phyloP scores from a whole-genome alignment of 1,140 invertebrate species.

The Helicoverpa armigera region DNA sequence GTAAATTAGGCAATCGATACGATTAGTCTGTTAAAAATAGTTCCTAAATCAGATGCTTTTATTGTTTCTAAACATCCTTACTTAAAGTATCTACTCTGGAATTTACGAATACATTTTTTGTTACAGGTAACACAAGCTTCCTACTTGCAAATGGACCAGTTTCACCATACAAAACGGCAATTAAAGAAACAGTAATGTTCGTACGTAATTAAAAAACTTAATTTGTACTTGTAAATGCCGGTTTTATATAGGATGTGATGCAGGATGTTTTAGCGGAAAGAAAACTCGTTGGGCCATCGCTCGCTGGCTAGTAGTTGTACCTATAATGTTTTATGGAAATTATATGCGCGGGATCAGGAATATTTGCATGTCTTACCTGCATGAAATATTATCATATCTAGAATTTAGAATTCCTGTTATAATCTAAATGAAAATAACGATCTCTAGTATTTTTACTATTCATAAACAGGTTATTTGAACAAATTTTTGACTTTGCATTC shows the following conservation, averaged over 20 bases:
- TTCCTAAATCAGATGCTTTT: too few species aligned
- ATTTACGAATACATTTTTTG: conserved; percentile 1
- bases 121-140: conserved; percentile 30
- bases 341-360: not conserved
- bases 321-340: not conserved
- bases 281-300: conserved; percentile 14
- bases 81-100: too few species aligned
- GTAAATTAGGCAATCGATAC: too few species aligned
- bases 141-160: conserved; percentile 18
- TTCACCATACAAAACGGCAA: conserved; percentile 10
- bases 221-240: not conserved
- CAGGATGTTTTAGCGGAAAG: conserved; percentile 17
- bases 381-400: too few species aligned
- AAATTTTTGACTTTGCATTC: too few species aligned
- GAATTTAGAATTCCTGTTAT: too few species aligned
- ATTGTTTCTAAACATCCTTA: too few species aligned
- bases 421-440: too few species aligned
- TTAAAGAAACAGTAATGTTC: conserved; percentile 21
- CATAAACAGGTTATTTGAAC: too few species aligned
- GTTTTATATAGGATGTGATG: not conserved
- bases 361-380: too few species aligned
- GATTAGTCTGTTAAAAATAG: too few species aligned
- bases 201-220: conserved; percentile 21
- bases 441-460: too few species aligned
- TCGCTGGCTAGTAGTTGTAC: not conserved